Percentiles rank a stretch among this genome's conserved stretches.
phyloP scores from a whole-genome alignment of 2,888 invertebrate genomes.

The Opisthograptis luteolata region DNA sequence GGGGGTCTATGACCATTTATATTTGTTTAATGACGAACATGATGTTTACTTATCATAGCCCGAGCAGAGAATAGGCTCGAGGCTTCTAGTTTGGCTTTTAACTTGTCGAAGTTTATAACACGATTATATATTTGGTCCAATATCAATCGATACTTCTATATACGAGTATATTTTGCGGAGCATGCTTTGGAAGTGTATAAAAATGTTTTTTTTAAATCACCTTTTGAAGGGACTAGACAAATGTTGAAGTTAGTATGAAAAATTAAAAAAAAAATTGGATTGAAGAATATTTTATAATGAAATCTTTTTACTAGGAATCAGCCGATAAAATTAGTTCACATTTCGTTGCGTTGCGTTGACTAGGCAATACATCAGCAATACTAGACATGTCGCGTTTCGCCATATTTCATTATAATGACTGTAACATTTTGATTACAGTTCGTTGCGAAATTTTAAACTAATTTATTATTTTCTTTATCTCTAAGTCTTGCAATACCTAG shows the following conservation, averaged over 20 bases:
- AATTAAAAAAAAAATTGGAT: too few species aligned
- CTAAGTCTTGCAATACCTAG: too few species aligned
- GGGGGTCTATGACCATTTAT: constrained; percentile 36
- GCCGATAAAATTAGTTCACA: constrained; percentile 21
- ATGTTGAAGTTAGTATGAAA: too few species aligned
- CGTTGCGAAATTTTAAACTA: constrained; percentile 13
- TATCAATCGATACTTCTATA: too few species aligned
- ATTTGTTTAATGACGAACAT: constrained; percentile 22
- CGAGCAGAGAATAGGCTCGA: not conserved
- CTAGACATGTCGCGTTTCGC: constrained; percentile 21
- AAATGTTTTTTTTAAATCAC: too few species aligned
- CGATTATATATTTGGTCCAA: too few species aligned
- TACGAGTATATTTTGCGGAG: too few species aligned
- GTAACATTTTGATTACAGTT: constrained; percentile 22
- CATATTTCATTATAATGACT: constrained; percentile 20
- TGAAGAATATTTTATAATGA: too few species aligned
- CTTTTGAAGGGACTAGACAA: too few species aligned
- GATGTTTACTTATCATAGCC: constrained; percentile 9
- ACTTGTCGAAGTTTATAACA: not conserved
- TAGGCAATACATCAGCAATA: too few species aligned
- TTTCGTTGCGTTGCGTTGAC: constrained; percentile 19
- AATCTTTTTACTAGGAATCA: too few species aligned
- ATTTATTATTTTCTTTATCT: not conserved
- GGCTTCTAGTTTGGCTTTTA: not conserved
- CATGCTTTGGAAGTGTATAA: too few species aligned